Evolutionary conservation across 2,888 invertebrate species (phyloP).

Genomic region (Listrodromus nycthemerus): DNA sequence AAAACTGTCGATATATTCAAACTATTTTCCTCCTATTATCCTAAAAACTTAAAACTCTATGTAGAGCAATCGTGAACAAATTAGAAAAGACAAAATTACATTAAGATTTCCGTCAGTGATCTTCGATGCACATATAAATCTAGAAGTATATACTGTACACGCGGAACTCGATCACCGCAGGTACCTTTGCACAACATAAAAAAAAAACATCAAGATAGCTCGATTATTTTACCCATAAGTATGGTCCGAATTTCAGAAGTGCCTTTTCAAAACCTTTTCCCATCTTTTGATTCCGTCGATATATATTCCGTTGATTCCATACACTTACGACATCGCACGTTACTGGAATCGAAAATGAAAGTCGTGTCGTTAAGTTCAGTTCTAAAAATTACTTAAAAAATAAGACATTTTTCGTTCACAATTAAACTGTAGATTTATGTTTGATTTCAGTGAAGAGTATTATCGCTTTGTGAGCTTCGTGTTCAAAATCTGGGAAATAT

Average conservation of each 20-base stretch:
- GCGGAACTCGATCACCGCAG: slow-evolving; percentile 51
- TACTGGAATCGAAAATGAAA: neutral
- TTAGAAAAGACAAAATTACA: neutral
- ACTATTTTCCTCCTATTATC: slow-evolving; percentile 23
- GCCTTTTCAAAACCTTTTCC: neutral
- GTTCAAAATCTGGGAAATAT: neutral
- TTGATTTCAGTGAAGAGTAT: neutral
- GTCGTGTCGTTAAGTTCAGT: neutral
- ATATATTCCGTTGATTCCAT: neutral
- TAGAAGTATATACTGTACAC: slow-evolving; percentile 54
- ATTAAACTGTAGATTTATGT: neutral
- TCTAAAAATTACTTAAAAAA: neutral
- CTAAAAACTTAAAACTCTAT: slow-evolving; percentile 34
- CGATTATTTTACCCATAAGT: neutral
- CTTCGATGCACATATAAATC: slow-evolving; percentile 22
- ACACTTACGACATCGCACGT: neutral
- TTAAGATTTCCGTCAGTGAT: slow-evolving; percentile 35
- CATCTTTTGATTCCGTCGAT: neutral
- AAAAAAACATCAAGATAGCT: slow-evolving; percentile 3
- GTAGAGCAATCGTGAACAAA: slow-evolving; percentile 8
- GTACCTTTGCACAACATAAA: slow-evolving; percentile 38
- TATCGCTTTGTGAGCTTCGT: neutral
- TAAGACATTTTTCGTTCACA: neutral
- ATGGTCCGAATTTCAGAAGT: neutral
- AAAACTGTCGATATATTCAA: slow-evolving; percentile 24